A percentile compares a stretch with the other conserved stretches of the same genome.
phyloP scores from a whole-genome alignment of 2,888 invertebrate species.

The Dexiosoma caninum region DNA sequence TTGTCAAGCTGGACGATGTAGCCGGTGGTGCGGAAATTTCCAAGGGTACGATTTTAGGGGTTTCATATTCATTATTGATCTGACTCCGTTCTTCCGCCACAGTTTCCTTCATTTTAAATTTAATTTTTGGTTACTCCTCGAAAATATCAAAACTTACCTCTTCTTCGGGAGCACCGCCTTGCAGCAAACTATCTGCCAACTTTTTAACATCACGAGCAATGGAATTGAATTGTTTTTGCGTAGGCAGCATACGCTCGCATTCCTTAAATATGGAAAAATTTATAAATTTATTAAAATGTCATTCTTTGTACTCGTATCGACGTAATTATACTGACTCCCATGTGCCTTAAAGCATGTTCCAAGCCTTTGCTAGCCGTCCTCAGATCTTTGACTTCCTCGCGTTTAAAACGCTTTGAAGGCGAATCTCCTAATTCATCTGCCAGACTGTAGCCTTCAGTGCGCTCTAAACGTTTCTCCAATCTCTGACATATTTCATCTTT shows the following conservation, averaged over 20 bases:
- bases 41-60: background rate
- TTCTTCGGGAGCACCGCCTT: slow-evolving; percentile 65
- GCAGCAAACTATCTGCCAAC: slow-evolving; percentile 71
- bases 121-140: background rate
- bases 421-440: slow-evolving; percentile 74
- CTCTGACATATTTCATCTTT: slow-evolving; percentile 74
- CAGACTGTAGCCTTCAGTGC: slow-evolving; percentile 71
- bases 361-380: slow-evolving; percentile 70
- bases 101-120: background rate
- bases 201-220: slow-evolving; percentile 75
- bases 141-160: slow-evolving; percentile 57
- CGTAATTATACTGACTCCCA: slow-evolving; percentile 67
- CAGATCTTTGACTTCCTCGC: slow-evolving; percentile 68
- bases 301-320: background rate
- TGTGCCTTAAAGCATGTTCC: slow-evolving; percentile 70
- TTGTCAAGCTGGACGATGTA: background rate
- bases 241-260: slow-evolving; percentile 70
- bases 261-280: slow-evolving; percentile 66
- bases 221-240: slow-evolving; percentile 73
- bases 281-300: too few species aligned
- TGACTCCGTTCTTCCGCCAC: background rate
- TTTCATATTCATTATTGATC: background rate
- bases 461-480: slow-evolving; percentile 70
- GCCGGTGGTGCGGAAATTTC: background rate
- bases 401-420: slow-evolving; percentile 71